These are phyloP conservation scores for Sciurus vulgaris DNA, from an alignment of 2,797 vertebrate species.

Conservation along the genomic window DNA sequence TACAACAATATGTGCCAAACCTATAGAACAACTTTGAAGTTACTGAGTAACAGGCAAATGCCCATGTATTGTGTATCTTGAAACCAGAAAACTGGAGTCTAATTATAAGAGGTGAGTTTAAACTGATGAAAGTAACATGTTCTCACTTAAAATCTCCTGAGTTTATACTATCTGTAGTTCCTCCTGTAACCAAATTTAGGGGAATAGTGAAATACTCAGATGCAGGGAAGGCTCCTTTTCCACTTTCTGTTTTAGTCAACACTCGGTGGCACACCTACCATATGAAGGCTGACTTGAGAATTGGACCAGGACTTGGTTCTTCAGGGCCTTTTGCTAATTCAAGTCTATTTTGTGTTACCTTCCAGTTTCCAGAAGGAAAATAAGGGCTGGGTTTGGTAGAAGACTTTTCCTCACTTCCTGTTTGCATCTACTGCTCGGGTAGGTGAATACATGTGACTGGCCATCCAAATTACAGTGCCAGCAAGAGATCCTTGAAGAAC, in stretches of 20 bases:
- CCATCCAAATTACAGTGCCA: background rate
- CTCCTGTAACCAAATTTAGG: background rate
- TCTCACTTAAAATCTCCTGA: constrained; percentile 8
- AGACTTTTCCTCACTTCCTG: background rate
- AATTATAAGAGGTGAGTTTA: background rate
- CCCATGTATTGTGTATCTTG: background rate
- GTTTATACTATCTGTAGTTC: background rate
- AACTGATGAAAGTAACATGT: background rate
- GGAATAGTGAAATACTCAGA: background rate
- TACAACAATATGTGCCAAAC: background rate
- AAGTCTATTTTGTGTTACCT: background rate
- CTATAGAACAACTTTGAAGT: background rate
- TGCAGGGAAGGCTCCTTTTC: background rate
- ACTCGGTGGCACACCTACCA: background rate
- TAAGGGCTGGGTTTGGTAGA: background rate
- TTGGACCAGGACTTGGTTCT: background rate
- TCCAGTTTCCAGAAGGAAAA: background rate
- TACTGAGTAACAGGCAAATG: background rate
- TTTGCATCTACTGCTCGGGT: background rate
- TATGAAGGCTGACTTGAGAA: background rate
- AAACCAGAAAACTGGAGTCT: background rate
- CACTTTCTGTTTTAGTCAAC: background rate
- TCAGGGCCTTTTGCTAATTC: background rate
- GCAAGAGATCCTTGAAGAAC: background rate
- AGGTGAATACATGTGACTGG: background rate